Percentiles rank a stretch among this genome's conserved stretches.
Evolutionary conservation across 2,797 vertebrate species (phyloP).

Genomic region (Champsocephalus esox): DNA sequence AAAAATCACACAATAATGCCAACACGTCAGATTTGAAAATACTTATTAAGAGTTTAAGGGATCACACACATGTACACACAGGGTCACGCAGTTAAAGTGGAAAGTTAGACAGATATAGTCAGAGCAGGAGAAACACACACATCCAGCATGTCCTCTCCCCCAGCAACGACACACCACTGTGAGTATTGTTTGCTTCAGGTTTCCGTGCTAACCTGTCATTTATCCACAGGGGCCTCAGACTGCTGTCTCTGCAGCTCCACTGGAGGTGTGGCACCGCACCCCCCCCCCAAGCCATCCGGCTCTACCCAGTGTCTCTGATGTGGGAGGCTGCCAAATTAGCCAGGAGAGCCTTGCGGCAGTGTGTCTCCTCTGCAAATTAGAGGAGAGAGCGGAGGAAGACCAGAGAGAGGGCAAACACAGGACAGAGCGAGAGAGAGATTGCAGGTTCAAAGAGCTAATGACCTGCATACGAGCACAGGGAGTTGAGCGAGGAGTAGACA

Average conservation of each 20-base stretch:
- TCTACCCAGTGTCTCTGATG: conserved; percentile 62
- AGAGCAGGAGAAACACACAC: conserved; percentile 9
- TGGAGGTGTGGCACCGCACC: conserved; percentile 56
- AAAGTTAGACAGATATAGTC: conserved; percentile 26
- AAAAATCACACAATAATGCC: conserved; percentile 15
- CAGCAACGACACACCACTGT: conserved; percentile 27
- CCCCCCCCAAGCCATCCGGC: conserved; percentile 23
- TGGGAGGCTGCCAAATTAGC: conserved; percentile 75
- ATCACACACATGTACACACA: conserved; percentile 16
- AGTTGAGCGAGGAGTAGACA: conserved; percentile 34
- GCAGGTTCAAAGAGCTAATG: conserved; percentile 72
- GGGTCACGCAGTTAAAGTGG: conserved; percentile 25
- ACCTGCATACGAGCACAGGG: conserved; percentile 50
- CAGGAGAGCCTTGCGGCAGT: conserved; percentile 58
- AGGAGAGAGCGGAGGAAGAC: conserved; percentile 44
- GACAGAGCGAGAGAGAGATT: conserved; percentile 42
- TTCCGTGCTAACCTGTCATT: conserved; percentile 66
- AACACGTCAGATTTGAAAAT: conserved; percentile 33
- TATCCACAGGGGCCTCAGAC: conserved; percentile 72
- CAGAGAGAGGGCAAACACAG: conserved; percentile 33
- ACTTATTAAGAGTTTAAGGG: conserved; percentile 51
- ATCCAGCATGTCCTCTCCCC: conserved; percentile 21
- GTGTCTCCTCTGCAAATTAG: conserved; percentile 76
- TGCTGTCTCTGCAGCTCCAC: conserved; percentile 56
- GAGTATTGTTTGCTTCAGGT: conserved; percentile 53